Evolutionary conservation across 2,113 vertebrate genomes (phyloP).

Genomic region (Chloebia gouldiae): DNA sequence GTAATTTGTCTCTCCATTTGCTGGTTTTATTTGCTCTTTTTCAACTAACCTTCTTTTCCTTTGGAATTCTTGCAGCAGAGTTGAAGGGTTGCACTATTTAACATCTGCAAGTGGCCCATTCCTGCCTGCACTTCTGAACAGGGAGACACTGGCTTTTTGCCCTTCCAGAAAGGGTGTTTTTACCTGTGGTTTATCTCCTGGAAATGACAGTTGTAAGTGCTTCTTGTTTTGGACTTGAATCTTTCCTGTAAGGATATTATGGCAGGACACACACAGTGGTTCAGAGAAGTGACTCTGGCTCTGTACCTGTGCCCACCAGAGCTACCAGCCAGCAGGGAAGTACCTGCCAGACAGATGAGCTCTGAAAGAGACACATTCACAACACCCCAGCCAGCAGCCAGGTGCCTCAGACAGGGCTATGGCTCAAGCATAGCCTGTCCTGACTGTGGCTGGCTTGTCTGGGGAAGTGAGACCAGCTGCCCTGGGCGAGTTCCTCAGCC

Average conservation of each 20-base stretch:
- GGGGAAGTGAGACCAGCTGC: neutral
- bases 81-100: neutral
- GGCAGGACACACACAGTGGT: rapidly evolving
- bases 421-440: neutral
- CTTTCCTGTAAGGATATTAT: neutral
- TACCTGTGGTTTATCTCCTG: neutral
- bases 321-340: rapidly evolving
- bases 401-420: rapidly evolving
- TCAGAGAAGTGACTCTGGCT: neutral
- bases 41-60: neutral
- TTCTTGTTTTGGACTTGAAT: neutral
- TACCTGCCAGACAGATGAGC: neutral
- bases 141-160: neutral
- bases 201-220: neutral
- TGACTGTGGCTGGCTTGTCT: neutral
- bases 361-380: neutral
- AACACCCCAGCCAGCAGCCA: neutral
- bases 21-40: neutral
- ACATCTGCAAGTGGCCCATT: rapidly evolving
- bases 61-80: neutral
- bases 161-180: neutral
- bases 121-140: neutral
- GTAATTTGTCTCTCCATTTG: neutral
- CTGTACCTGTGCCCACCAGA: neutral
- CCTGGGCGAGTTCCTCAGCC: neutral